Evolutionary conservation across 2,888 invertebrate genomes (phyloP), one percentile per base, ranked within the genome.

Genomic region (Argyra leucocephala): DNA sequence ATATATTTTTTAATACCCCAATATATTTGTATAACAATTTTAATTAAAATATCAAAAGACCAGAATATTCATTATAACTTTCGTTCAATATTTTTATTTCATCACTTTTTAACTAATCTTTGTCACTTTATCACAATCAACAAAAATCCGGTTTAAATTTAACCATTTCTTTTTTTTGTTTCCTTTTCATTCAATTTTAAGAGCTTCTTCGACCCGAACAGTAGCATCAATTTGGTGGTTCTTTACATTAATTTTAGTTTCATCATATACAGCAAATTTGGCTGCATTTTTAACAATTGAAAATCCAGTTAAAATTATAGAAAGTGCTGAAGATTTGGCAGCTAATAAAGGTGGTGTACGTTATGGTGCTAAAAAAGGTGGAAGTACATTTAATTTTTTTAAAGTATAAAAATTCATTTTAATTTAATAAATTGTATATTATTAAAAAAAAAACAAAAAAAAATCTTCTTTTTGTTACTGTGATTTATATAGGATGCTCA

Each of bases 191-290:
- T 31, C 24, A 2, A 12, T 26, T 61, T 62, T 1, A 73, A 91
- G 93, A 74, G 92, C 94, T 9, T 85, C 90, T 7, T 94, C 93
- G 0, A 94, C 93, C 0, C 83, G 95, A 68, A 88, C 91, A 79
- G 87, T 92, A 7, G 93, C 91, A 0, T 89, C 89, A 67, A 86
- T 89, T 73, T 90, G 90, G 93, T 93, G 90, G 90, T 93, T 93
- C 75, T 94, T 93, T 75, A 90, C 90, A 0, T 80, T 93, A 58
- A 92, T 93, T 73, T 78, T 80, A 71, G 80, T 90, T 1, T 85
- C 88, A 0, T 92, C 93, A 0, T 95, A 95, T 76, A 93, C 93
- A 0, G 94, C 94, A 15, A 94, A 95, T 80, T 82, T 95, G 68
- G 93, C 94, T 64, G 94, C 94, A 18, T 94, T 92, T 74, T 81